Evolutionary conservation across 2,113 vertebrate species (phyloP).

Genomic region (Trematocara nigrifrons): DNA sequence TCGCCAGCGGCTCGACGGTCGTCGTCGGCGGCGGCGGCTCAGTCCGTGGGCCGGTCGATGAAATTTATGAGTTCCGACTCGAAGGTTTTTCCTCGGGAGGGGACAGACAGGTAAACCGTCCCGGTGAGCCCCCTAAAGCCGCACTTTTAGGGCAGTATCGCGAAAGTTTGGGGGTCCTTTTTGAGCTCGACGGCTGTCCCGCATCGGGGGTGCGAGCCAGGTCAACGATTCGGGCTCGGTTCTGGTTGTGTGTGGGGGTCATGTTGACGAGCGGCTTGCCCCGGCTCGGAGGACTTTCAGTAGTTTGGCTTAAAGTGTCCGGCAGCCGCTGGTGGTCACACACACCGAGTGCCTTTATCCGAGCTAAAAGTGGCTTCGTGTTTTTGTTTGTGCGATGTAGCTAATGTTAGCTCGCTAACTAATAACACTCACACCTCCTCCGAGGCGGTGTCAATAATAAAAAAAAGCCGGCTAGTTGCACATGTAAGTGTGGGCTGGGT

Average conservation of each 20-base stretch:
- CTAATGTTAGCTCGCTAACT: conserved; percentile 67
- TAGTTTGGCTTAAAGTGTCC: background rate
- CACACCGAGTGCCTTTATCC: background rate
- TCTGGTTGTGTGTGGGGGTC: conserved; percentile 37
- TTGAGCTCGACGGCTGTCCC: conserved; percentile 21
- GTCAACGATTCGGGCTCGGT: conserved; percentile 54
- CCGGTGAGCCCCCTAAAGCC: background rate
- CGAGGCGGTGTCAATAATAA: conserved; percentile 55
- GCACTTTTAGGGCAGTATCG: background rate
- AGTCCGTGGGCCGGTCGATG: conserved; percentile 49
- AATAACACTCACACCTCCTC: conserved; percentile 43
- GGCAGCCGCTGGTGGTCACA: background rate
- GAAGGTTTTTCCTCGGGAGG: conserved; percentile 24
- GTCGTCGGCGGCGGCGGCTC: conserved; percentile 15
- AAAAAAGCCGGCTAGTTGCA: conserved; percentile 61
- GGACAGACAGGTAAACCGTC: conserved; percentile 47
- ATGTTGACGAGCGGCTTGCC: background rate
- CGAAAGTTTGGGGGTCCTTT: conserved; percentile 48
- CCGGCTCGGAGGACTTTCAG: conserved; percentile 2
- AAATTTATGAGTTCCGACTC: conserved; percentile 52
- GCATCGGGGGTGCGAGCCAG: conserved; percentile 33
- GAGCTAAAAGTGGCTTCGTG: conserved; percentile 26
- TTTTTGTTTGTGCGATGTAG: conserved; percentile 56
- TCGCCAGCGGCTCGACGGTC: conserved; percentile 45
- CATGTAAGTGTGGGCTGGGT: conserved; percentile 58